Conservation (phyloP, 1,140 invertebrate species). For the Latrodectus geometricus region DNA sequence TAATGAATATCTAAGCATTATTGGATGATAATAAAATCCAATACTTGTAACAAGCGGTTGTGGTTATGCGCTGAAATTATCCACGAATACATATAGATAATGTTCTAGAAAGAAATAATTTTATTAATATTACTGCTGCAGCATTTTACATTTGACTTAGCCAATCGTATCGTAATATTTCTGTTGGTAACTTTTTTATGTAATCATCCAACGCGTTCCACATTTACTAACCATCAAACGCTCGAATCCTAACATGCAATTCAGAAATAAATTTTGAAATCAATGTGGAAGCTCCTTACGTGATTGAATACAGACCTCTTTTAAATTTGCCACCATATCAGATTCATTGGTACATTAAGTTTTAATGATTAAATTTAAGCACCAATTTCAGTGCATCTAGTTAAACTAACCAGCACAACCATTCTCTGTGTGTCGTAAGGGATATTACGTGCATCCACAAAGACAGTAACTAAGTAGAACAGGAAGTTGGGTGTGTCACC, state of each 20-base stretch:
- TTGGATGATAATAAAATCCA: constrained; percentile 51
- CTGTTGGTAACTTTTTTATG: not conserved
- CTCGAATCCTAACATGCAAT: too few species aligned
- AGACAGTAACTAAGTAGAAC: not conserved
- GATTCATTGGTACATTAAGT: not conserved
- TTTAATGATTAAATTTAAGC: not conserved
- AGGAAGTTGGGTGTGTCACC: not conserved
- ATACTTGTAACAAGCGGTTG: not conserved
- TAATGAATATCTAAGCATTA: constrained; percentile 30
- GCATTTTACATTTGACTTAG: not conserved
- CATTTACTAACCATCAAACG: too few species aligned
- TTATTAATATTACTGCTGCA: not conserved
- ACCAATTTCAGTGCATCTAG: constrained; percentile 20
- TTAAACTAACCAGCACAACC: constrained; percentile 14
- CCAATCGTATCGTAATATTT: not conserved
- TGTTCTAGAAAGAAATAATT: not conserved
- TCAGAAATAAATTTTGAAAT: too few species aligned
- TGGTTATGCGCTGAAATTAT: too few species aligned
- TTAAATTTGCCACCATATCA: not conserved
- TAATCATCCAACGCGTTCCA: not conserved
- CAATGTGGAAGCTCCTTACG: too few species aligned
- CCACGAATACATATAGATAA: not conserved
- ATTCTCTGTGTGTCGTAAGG: not conserved
- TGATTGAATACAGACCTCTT: not conserved
- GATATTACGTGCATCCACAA: not conserved